A percentile compares a stretch with the other conserved stretches of the same genome.
Conservation (phyloP, 2,888 invertebrate genomes). For the Zele albiditarsus region DNA sequence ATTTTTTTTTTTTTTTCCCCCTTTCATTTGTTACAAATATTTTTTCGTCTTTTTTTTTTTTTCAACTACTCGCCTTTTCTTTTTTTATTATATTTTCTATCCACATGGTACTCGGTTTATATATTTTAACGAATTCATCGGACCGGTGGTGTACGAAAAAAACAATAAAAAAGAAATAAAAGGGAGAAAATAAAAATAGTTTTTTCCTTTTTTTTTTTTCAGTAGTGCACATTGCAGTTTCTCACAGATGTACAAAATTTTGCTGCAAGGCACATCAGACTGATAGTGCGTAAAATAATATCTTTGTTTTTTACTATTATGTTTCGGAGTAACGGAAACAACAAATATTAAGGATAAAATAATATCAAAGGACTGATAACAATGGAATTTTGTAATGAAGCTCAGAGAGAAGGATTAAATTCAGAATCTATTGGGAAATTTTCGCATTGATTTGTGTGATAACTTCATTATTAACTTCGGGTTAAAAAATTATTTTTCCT, state of each 20-base stretch:
- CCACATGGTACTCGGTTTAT: neutral
- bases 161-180: neutral
- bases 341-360: neutral
- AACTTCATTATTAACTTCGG: neutral
- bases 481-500: too few relatives aligned
- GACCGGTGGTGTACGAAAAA: neutral
- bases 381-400: too few relatives aligned
- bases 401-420: neutral
- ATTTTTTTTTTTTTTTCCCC: neutral
- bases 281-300: neutral
- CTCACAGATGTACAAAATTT: slow-evolving; percentile 9
- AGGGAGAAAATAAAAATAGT: neutral
- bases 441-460: neutral
- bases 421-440: neutral
- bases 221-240: neutral
- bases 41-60: neutral
- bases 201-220: neutral
- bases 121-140: neutral
- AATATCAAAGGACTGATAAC: neutral
- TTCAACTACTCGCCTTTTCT: neutral
- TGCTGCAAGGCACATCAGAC: neutral
- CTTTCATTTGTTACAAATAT: neutral
- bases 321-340: neutral
- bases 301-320: neutral
- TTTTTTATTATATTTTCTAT: neutral